Evolutionary conservation across 2,113 vertebrate species (phyloP).

Genomic region (Alligator mississippiensis): DNA sequence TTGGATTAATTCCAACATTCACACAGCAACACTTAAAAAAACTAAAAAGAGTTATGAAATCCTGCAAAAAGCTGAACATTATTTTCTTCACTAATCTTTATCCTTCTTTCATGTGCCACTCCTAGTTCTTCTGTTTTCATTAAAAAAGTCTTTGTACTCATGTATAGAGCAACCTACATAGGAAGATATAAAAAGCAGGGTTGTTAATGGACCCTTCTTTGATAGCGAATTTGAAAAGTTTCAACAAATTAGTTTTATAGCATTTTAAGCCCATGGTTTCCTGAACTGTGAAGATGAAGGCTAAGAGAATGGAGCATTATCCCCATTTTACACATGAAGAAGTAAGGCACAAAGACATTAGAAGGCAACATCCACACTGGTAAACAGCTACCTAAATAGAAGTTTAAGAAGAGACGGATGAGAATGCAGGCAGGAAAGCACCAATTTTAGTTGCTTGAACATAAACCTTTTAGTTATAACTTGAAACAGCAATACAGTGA

Average conservation of each 20-base stretch:
- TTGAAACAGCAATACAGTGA: background rate
- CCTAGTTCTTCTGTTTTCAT: background rate
- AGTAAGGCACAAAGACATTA: background rate
- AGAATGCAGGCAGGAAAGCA: background rate
- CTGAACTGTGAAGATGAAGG: background rate
- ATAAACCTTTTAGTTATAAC: background rate
- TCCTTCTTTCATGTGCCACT: background rate
- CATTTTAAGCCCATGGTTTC: background rate
- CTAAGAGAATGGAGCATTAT: background rate
- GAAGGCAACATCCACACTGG: too few species aligned
- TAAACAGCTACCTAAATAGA: too few species aligned
- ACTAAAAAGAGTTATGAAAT: conserved; percentile 35
- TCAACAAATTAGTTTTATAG: background rate
- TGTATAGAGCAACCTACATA: background rate
- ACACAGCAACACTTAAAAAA: conserved; percentile 27
- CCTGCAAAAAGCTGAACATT: conserved; percentile 13
- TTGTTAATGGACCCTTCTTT: background rate
- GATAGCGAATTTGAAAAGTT: background rate
- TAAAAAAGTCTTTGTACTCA: background rate
- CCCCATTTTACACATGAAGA: background rate
- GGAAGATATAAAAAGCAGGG: background rate
- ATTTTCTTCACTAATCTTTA: background rate
- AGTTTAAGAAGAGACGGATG: background rate
- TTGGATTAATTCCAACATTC: conserved; percentile 49
- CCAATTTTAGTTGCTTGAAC: background rate